Evolutionary conservation across 2,797 vertebrate genomes (phyloP), one percentile per base, ranked within the genome.

Genomic region (Oreochromis grahami): DNA sequence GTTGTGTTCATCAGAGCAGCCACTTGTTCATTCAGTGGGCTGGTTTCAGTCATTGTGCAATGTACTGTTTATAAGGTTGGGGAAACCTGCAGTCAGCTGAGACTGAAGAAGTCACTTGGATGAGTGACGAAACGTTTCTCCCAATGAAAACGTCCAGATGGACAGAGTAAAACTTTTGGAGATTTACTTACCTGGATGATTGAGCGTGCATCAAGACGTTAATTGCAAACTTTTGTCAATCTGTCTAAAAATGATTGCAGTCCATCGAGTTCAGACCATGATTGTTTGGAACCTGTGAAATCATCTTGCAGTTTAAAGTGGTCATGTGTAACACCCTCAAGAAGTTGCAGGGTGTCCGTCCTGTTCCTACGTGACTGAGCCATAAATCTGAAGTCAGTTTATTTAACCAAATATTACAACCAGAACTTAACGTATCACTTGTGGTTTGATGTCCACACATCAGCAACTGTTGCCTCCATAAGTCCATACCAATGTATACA

Each of bases 331-430:
- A 43, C n/a, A 15, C 21, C 63, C 8, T 45, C 65, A 17, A 70
- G 5, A 17, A 26, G 14, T 32, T 58, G 13, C 17, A 4, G 17
- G 32, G 6, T 19, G 0, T 19, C 9, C 9, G 17, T 19, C 58
- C 58, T 19, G 0, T 12, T 60, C 9, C 17, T 0, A 0, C 36
- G 12, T 41, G 60, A 38, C 10, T 0, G 34, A 38, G 0, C 19
- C 36, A 14, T 24, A 14, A 65, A 8, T 41, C 3, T 65, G 60
- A 21, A 41, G 19, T 38, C 34, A 65, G 34, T 48, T 48, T 15
- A 15, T 48, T 48, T 38, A 21, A 0, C 34, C 2, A 21, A 41
- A 65, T 21, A 41, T 14, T 41, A 65, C 3, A 65, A 65, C 60
- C 60, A 65, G 19, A 14, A 14, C 19, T 7, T 63, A n/a, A 36